phyloP scores from a whole-genome alignment of 1,140 invertebrate genomes.

The Megalopta genalis region DNA sequence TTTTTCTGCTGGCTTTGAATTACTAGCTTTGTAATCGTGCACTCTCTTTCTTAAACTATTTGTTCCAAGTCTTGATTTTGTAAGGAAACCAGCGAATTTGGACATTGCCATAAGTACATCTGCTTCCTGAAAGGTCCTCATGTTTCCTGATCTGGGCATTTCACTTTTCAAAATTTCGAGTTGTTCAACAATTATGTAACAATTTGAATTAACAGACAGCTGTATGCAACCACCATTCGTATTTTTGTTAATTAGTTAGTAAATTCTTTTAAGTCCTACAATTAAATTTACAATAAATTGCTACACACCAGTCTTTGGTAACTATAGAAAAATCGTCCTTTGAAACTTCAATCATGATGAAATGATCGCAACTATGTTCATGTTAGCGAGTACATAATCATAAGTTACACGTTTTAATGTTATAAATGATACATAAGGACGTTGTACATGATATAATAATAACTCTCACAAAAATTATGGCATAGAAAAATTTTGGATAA shows the following conservation, averaged over 20 bases:
- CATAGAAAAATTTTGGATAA: no score
- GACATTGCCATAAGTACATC: not conserved
- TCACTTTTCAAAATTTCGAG: not conserved
- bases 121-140: not conserved
- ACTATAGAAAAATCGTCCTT: not conserved
- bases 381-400: not conserved
- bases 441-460: no score
- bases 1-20: not conserved
- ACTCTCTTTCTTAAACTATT: not conserved
- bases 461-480: no score
- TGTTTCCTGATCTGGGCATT: not conserved
- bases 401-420: no score
- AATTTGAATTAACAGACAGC: not conserved
- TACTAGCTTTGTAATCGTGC: not conserved
- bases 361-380: not conserved
- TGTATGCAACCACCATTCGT: not conserved
- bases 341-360: not conserved
- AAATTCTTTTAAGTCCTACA: no score
- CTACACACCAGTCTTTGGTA: not conserved
- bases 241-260: not conserved
- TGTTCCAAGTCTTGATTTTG: fast-evolving
- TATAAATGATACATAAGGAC: not conserved
- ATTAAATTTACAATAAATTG: not conserved
- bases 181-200: not conserved
- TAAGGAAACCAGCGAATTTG: not conserved